Evolutionary conservation across 2,797 vertebrate genomes (phyloP).

Genomic region (Enteromius fasciolatus): DNA sequence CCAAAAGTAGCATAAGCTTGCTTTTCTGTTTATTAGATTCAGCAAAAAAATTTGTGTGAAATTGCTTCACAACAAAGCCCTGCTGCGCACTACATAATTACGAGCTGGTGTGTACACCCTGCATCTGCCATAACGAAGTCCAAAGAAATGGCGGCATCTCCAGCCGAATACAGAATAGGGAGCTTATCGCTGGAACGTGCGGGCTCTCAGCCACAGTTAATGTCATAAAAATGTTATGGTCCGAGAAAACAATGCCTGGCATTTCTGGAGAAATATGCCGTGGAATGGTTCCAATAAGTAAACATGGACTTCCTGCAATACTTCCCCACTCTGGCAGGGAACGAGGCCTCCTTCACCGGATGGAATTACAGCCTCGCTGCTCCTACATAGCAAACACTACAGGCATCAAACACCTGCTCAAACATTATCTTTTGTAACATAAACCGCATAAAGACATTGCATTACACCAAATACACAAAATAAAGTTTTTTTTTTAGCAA

Average conservation of each 20-base stretch:
- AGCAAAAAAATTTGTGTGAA: conserved; percentile 16
- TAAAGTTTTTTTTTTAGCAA: too few relatives aligned
- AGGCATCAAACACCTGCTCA: conserved; percentile 37
- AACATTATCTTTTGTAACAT: neutral
- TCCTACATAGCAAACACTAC: conserved; percentile 29
- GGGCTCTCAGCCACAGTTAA: conserved; percentile 41
- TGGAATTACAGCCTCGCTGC: conserved; percentile 19
- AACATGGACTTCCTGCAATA: conserved; percentile 74
- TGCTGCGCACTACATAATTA: conserved; percentile 24
- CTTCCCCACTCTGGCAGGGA: conserved; percentile 69
- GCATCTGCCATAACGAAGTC: conserved; percentile 20
- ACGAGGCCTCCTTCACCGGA: conserved; percentile 56
- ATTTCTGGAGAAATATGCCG: conserved; percentile 66
- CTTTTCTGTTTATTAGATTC: conserved; percentile 24
- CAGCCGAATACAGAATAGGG: conserved; percentile 14
- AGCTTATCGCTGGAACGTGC: conserved; percentile 30
- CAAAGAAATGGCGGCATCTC: neutral
- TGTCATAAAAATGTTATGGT: conserved; percentile 62
- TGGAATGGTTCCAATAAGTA: conserved; percentile 69
- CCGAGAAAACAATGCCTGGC: conserved; percentile 67
- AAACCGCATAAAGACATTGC: too few relatives aligned
- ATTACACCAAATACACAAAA: too few relatives aligned
- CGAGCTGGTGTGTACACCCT: conserved; percentile 3
- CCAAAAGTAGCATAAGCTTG: neutral
- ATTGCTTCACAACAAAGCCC: neutral